Evolutionary conservation across 2,888 invertebrate genomes (phyloP).

Genomic region (Apoderus coryli): DNA sequence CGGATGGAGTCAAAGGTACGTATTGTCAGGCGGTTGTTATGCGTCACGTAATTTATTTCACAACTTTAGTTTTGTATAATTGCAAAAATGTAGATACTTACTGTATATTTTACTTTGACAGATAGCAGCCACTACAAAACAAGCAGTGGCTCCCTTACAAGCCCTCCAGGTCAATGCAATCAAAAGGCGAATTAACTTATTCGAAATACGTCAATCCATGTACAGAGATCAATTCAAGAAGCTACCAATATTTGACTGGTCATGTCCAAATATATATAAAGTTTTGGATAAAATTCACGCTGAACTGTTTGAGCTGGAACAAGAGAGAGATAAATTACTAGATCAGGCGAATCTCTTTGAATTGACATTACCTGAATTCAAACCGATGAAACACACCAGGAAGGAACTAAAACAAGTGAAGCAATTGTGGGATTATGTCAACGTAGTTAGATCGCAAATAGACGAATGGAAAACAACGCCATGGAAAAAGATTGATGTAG

Average conservation of each 20-base stretch:
- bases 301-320: constrained; percentile 52
- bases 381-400: constrained; percentile 55
- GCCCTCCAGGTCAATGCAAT: constrained; percentile 79
- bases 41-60: no score
- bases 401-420: constrained; percentile 64
- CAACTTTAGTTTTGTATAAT: no score
- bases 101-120: constrained; percentile 13
- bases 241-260: constrained; percentile 41
- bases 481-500: constrained; percentile 90
- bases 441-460: constrained; percentile 65
- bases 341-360: constrained; percentile 76
- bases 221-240: constrained; percentile 62
- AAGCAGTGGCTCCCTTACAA: constrained; percentile 75
- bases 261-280: constrained; percentile 52
- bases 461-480: constrained; percentile 87
- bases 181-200: constrained; percentile 64
- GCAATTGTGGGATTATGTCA: constrained; percentile 82
- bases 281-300: constrained; percentile 53
- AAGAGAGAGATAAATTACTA: constrained; percentile 46
- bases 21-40: no score
- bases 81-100: no score
- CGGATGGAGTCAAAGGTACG: no score
- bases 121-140: constrained; percentile 66
- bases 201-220: constrained; percentile 62
- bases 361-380: constrained; percentile 70